These are phyloP conservation scores for Morone saxatilis DNA, from an alignment of 2,113 vertebrate genomes.

Conservation along the genomic window DNA sequence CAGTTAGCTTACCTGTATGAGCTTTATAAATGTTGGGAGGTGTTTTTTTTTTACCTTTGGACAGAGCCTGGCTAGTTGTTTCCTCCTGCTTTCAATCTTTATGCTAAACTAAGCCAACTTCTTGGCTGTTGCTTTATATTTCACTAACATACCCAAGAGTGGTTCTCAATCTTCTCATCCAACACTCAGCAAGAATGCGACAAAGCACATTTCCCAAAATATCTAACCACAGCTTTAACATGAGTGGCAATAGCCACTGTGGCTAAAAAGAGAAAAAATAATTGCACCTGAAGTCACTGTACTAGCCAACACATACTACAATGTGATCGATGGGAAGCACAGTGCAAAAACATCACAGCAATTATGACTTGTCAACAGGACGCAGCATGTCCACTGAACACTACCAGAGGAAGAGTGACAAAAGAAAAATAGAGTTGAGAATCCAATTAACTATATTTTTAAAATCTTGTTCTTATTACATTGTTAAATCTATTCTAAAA, in stretches of 20 bases:
- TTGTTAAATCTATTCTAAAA: background rate
- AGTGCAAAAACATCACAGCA: background rate
- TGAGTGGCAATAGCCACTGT: background rate
- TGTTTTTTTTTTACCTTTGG: too few species aligned
- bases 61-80: too few species aligned
- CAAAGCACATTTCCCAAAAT: background rate
- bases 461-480: background rate
- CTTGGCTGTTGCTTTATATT: background rate
- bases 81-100: too few species aligned
- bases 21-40: too few species aligned
- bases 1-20: too few species aligned
- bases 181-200: background rate
- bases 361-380: conserved; percentile 15
- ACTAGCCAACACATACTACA: background rate
- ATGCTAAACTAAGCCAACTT: too few species aligned
- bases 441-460: background rate
- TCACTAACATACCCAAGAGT: background rate
- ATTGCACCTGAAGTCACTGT: background rate
- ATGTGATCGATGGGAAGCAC: background rate
- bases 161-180: background rate
- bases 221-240: background rate
- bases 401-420: background rate
- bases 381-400: background rate
- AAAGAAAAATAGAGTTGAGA: background rate
- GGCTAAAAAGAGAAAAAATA: background rate